A percentile compares a stretch with the other conserved stretches of the same genome.
Evolutionary conservation across 2,888 invertebrate genomes (phyloP).

Genomic region (Lycocerus yunnanus): DNA sequence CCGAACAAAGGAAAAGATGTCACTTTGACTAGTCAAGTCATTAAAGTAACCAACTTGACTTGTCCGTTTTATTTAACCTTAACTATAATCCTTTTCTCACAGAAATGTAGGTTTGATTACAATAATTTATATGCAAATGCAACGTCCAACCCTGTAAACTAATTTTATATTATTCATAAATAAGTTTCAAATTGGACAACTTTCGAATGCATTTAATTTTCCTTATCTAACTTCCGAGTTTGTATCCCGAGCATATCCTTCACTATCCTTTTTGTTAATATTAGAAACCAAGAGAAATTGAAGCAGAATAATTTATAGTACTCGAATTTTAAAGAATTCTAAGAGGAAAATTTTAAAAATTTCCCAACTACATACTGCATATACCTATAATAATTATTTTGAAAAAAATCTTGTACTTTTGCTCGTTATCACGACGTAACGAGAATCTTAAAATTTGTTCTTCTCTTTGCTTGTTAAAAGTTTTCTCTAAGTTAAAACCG

Average conservation of each 20-base stretch:
- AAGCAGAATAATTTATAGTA: no score
- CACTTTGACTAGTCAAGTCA: conserved; percentile 37
- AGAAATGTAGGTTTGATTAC: background rate
- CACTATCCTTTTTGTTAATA: no score
- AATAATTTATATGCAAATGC: background rate
- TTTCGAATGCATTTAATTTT: background rate
- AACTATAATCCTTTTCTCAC: background rate
- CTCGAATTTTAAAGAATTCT: no score
- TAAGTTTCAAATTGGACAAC: background rate
- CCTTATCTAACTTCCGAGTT: background rate
- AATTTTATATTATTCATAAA: background rate
- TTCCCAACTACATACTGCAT: no score
- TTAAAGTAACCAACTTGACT: conserved; percentile 29
- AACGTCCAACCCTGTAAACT: background rate
- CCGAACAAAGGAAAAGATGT: conserved; percentile 20
- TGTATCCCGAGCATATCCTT: no score
- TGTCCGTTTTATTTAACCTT: background rate
- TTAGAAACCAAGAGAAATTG: no score
- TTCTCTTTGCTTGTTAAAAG: background rate
- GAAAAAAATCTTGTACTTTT: background rate
- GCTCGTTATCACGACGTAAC: background rate
- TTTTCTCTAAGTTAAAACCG: background rate
- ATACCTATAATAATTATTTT: no score
- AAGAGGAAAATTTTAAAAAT: no score
- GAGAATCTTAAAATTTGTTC: background rate